Conservation (phyloP, 2,888 invertebrate genomes). For the Hedychridium roseum region DNA sequence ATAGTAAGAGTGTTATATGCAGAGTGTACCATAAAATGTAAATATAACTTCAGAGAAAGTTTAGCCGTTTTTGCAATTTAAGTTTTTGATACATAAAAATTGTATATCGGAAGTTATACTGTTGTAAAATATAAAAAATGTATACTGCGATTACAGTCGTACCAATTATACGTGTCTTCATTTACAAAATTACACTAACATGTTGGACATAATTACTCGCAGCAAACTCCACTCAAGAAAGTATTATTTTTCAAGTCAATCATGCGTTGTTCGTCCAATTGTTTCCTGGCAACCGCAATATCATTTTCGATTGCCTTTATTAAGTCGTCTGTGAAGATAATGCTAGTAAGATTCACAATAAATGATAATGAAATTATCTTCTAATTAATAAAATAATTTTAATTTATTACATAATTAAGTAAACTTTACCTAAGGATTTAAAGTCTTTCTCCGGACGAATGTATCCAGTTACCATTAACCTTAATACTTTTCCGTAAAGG, state of each 20-base stretch:
- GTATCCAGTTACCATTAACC: conserved; percentile 82
- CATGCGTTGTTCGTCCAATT: conserved; percentile 69
- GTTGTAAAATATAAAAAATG: too few species aligned
- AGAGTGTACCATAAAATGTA: too few species aligned
- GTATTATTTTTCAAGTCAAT: conserved; percentile 65
- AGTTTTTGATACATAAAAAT: too few species aligned
- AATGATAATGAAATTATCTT: conserved; percentile 10
- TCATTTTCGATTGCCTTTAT: conserved; percentile 82
- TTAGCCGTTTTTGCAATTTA: too few species aligned
- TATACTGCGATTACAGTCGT: too few species aligned
- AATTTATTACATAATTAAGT: not conserved
- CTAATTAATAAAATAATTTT: conserved; percentile 5
- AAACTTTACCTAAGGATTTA: conserved; percentile 68
- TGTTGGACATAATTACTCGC: not conserved
- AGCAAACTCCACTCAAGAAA: conserved; percentile 63
- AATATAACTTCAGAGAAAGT: too few species aligned
- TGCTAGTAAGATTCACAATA: too few species aligned
- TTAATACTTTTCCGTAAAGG: conserved; percentile 85
- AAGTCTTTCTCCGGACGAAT: conserved; percentile 87
- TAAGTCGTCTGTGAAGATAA: conserved; percentile 70
- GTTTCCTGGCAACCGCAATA: conserved; percentile 73
- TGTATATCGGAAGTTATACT: too few species aligned
- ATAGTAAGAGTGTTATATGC: too few species aligned
- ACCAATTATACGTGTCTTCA: too few species aligned
- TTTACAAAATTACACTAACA: not conserved